Conservation (phyloP, 1,140 invertebrate species). For the Drosophila cardini region DNA sequence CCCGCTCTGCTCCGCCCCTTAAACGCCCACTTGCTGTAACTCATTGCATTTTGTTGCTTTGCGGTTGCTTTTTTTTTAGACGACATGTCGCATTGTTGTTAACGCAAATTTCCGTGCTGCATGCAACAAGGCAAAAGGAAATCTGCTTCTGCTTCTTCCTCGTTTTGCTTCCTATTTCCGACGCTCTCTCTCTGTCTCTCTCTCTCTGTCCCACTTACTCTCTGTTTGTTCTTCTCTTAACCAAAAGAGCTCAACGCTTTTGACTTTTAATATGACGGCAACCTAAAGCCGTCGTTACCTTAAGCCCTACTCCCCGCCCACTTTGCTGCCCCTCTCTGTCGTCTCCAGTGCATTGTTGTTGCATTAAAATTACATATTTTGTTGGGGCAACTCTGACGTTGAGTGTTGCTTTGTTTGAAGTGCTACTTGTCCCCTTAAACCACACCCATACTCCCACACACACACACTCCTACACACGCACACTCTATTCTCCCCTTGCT, state of each 20-base stretch:
- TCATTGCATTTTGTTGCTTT: slow-evolving; percentile 50
- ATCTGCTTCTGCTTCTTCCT: slow-evolving; percentile 11
- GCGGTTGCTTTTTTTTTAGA: slow-evolving; percentile 32
- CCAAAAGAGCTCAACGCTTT: slow-evolving; percentile 67
- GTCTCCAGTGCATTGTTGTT: slow-evolving; percentile 40
- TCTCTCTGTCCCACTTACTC: not conserved
- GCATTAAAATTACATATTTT: slow-evolving; percentile 77
- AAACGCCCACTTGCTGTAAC: not conserved
- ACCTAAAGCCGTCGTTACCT: slow-evolving; percentile 51
- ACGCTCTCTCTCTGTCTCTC: not conserved
- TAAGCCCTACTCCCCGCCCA: slow-evolving; percentile 4
- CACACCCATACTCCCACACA: slow-evolving; percentile 27
- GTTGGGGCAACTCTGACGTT: slow-evolving; percentile 61
- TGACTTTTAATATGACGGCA: slow-evolving; percentile 80
- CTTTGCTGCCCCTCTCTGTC: not conserved
- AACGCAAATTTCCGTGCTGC: slow-evolving; percentile 69
- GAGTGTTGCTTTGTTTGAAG: slow-evolving; percentile 82
- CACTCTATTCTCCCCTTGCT: not conserved
- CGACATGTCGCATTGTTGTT: slow-evolving; percentile 71
- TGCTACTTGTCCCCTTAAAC: slow-evolving; percentile 56
- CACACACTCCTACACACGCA: slow-evolving; percentile 35
- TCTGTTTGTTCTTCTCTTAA: slow-evolving; percentile 4
- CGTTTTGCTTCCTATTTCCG: slow-evolving; percentile 5
- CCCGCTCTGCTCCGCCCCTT: not conserved
- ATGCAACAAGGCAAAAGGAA: slow-evolving; percentile 65